phyloP scores from a whole-genome alignment of 2,113 vertebrate genomes.

The Noturus placidus region DNA sequence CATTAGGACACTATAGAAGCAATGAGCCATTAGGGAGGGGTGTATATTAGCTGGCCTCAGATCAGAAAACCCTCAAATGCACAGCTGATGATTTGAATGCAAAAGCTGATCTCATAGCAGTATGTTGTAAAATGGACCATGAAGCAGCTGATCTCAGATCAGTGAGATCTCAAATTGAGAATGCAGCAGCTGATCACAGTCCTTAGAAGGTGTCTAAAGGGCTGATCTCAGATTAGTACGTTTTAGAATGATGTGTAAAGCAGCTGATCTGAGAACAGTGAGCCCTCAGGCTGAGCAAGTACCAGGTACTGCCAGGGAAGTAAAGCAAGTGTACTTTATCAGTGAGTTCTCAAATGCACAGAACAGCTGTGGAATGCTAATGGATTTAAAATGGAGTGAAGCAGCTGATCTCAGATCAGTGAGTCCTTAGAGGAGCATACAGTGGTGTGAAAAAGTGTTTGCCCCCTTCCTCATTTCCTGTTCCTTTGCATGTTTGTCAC shows the following conservation, averaged over 20 bases:
- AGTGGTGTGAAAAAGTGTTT: no score
- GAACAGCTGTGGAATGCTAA: not conserved
- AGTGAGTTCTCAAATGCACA: not conserved
- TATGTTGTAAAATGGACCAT: not conserved
- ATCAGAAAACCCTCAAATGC: not conserved
- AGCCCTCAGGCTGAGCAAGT: not conserved
- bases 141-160: slow-evolving; percentile 7
- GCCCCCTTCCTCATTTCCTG: no score
- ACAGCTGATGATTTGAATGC: not conserved
- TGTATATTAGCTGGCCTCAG: not conserved
- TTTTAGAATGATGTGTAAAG: not conserved
- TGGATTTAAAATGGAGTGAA: not conserved
- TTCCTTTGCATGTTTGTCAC: no score
- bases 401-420: not conserved
- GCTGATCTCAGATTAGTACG: not conserved
- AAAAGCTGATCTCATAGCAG: not conserved
- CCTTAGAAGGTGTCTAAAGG: not conserved
- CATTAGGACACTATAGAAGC: not conserved
- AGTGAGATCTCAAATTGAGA: not conserved
- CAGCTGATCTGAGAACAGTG: slow-evolving; percentile 1
- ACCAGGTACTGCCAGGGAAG: not conserved
- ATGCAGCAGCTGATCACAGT: not conserved
- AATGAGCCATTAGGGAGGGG: not conserved
- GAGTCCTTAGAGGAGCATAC: not conserved
- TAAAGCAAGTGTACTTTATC: not conserved